Base-by-base conservation (phyloP, 64 coral and sea anemone species). In the Astreopora myriophthalma region DNA sequence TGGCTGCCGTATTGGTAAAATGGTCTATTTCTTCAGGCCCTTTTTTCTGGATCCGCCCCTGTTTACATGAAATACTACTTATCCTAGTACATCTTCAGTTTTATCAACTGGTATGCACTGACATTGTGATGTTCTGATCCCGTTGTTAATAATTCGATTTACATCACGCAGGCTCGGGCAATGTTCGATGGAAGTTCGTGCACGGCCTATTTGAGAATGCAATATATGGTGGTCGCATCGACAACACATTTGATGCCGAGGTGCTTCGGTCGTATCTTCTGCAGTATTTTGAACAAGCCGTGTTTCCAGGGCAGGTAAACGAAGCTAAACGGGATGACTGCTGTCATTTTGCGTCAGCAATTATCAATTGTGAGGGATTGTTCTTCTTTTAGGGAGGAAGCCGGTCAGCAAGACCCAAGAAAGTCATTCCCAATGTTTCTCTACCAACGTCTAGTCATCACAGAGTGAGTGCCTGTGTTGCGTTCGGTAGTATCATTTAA, bases 231-330 rank as follows among this genome's bases (percentile, higher is more conserved):
- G 96, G 96, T 66, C 96, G 96, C 31, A 76, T 98, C 20, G 96
- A 98, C 73, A 98, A 98, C 44, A 89, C 90, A 0, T 98, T 95
- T 95, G 96, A 98, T 55, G 80, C 92, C 34, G 95, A 95, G 31
- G 96, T 98, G 33, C 79, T 98, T 10, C 80, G 95, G 64, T 98
- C 96, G 27, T 98, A 98, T 80, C 82, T 98, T 35, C 81, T 76
- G 9, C 96, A 98, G 80, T 98, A 98, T 63, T 98, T 98, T 87
- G 96, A 98, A 79, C 96, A 92, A 75, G 89, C 76, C 79, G 93
- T 90, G 30, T 92, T 98, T 48, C 67, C 96, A 38, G 76, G 89
- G 26, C 89, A 91, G 76, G 88, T 90, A 33, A 82, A 62, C 24
- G 11, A 77, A 19, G 8, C 8, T 33, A 7, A 6, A 64, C 26